Evolutionary conservation across 1,140 invertebrate genomes (phyloP), one percentile per base, ranked within the genome.

Genomic region (Drosophila kikkawai): DNA sequence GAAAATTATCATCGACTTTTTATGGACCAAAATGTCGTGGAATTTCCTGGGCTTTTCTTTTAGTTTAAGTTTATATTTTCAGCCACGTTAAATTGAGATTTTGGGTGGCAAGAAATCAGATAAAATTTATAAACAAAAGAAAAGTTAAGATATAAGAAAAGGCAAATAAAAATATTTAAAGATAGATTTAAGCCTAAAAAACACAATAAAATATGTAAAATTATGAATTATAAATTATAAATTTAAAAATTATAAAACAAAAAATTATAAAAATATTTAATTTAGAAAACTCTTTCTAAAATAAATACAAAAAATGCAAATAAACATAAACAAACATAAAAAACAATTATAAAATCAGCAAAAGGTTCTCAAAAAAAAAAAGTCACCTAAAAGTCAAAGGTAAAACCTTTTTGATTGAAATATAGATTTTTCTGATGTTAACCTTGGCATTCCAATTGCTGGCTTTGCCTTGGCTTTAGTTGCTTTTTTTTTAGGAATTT

Each of bases 381-480:
- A 29, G 26, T 5, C 26, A 29, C 0, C 5, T 29, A 42, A 42
- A 45, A 19, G 42, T 17, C 9, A 19, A n/a, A 59, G 11, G 53
- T 41, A 22, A 41, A 32, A 6, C 11, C 7, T 29, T 13, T 19
- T 59, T 19, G 37, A 42, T 59, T 34, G 13, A 42, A 60, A 26
- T 60, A 37, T 15, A 29, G 4, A 48, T 26, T 26, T 55, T 50
- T 29, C 8, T 34, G 61, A 61, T 34, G 17, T 42, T 42, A 17
- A 32, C 63, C 41, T 44, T 44, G 57, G 32, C 39, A 66, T 66
- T 61, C 37, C 61, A 19, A 29, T 58, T 1, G 34, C 12, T 32
- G n/a, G 11, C 56, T 37, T 19, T 15, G 7, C 53, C 32, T 37
- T 55, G 13, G 19, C 3, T 12, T 56, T 39, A 29, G 26, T 29